Percentiles rank a stretch among this genome's conserved stretches.
phyloP scores from a whole-genome alignment of 2,797 vertebrate genomes.

The Luscinia megarhynchos region DNA sequence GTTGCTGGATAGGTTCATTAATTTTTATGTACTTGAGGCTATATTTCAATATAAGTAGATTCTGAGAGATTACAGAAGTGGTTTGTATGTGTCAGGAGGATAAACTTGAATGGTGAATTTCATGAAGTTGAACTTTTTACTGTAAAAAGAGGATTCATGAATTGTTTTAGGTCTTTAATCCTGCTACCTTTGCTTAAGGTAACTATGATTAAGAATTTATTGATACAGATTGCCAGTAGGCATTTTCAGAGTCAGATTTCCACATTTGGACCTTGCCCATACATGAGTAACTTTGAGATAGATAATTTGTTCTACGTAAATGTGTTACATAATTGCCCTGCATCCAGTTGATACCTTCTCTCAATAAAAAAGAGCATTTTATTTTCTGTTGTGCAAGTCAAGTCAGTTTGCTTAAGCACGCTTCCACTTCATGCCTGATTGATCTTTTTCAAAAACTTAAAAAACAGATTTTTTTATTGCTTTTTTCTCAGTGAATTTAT shows the following conservation, averaged over 20 bases:
- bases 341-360: background rate
- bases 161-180: background rate
- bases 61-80: background rate
- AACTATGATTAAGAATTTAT: background rate
- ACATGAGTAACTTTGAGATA: background rate
- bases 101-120: background rate
- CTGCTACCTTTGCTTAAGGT: background rate
- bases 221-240: background rate
- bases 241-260: background rate
- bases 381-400: background rate
- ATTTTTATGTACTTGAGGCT: background rate
- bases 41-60: background rate
- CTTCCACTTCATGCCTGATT: background rate
- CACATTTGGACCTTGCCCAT: background rate
- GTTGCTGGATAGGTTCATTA: background rate
- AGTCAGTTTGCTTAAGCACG: background rate
- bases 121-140: background rate
- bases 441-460: background rate
- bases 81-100: background rate
- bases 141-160: background rate
- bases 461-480: background rate
- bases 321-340: background rate
- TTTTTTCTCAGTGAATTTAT: background rate
- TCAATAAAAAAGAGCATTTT: background rate
- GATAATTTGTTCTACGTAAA: background rate